Percentiles rank a stretch among this genome's conserved stretches.
These are phyloP conservation scores for Pyralis farinalis DNA, from an alignment of 2,888 invertebrate species.

Conservation along the genomic window DNA sequence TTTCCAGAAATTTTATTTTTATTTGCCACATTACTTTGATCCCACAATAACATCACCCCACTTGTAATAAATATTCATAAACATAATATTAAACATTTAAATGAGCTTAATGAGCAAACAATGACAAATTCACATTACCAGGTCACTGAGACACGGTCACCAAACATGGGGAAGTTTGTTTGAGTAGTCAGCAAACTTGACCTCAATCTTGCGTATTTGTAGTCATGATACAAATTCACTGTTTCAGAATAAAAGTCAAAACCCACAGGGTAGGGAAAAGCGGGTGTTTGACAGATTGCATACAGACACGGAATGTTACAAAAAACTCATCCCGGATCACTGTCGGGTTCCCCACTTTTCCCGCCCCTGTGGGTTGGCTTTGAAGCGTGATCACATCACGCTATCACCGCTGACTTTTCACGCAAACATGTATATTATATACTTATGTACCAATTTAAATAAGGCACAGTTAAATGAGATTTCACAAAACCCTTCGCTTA, in stretches of 20 bases:
- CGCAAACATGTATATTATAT: slow-evolving; percentile 2
- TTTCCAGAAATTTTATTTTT: slow-evolving; percentile 19
- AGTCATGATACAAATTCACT: too few relatives aligned
- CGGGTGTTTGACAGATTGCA: too few relatives aligned
- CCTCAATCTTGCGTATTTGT: too few relatives aligned
- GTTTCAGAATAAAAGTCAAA: too few relatives aligned
- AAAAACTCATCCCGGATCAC: too few relatives aligned
- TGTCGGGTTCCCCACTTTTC: too few relatives aligned
- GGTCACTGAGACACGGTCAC: neutral
- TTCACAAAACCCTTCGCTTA: neutral
- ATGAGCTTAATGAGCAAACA: slow-evolving; percentile 13
- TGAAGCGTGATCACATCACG: too few relatives aligned
- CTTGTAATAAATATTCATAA: slow-evolving; percentile 5
- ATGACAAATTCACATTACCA: neutral
- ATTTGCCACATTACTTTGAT: slow-evolving; percentile 25
- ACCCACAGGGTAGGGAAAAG: too few relatives aligned
- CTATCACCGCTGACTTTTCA: slow-evolving; percentile 1
- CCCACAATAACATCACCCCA: slow-evolving; percentile 21
- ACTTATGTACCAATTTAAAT: slow-evolving; percentile 13
- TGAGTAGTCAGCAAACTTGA: neutral
- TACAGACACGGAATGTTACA: too few relatives aligned
- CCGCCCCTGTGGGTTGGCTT: too few relatives aligned
- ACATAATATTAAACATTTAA: neutral
- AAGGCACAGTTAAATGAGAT: slow-evolving; percentile 17
- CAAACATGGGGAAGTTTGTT: slow-evolving; percentile 1